These are phyloP conservation scores for Parazoanthus darwini DNA, from an alignment of 92 coral and sea anemone species.

Conservation along the genomic window DNA sequence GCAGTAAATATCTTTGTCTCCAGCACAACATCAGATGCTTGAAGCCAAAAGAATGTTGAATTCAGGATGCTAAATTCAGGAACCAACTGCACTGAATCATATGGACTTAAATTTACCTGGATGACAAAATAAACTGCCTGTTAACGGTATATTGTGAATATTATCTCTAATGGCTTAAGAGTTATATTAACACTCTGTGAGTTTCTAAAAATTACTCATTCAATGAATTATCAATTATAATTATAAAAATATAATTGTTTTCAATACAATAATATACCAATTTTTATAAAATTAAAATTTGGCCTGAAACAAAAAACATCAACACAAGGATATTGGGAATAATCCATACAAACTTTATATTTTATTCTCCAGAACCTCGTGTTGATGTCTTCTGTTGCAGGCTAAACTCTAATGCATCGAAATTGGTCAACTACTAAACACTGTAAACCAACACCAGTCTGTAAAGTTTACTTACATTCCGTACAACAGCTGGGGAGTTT, in stretches of 20 bases:
- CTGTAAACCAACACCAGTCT: not conserved
- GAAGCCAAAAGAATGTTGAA: conserved; percentile 28
- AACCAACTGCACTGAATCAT: conserved; percentile 21
- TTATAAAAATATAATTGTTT: not conserved
- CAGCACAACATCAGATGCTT: conserved; percentile 14
- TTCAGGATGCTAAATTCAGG: conserved; percentile 18
- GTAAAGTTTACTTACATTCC: not conserved
- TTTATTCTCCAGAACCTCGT: no score
- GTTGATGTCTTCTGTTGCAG: no score
- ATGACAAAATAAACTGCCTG: not conserved
- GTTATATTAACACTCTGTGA: no score
- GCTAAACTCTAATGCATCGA: no score
- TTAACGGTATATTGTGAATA: no score
- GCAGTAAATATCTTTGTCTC: not conserved
- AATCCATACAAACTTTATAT: no score
- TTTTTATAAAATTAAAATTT: no score
- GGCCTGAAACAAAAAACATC: no score
- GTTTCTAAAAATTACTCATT: not conserved
- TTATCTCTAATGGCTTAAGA: no score
- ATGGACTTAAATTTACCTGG: conserved; percentile 9
- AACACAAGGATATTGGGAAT: no score
- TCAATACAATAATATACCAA: not conserved
- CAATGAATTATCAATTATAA: not conserved
- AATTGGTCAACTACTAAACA: no score
- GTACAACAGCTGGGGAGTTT: conserved; percentile 15